Percentiles rank a stretch among this genome's conserved stretches.
Conservation (phyloP, 2,113 vertebrate species). For the Melospiza georgiana region DNA sequence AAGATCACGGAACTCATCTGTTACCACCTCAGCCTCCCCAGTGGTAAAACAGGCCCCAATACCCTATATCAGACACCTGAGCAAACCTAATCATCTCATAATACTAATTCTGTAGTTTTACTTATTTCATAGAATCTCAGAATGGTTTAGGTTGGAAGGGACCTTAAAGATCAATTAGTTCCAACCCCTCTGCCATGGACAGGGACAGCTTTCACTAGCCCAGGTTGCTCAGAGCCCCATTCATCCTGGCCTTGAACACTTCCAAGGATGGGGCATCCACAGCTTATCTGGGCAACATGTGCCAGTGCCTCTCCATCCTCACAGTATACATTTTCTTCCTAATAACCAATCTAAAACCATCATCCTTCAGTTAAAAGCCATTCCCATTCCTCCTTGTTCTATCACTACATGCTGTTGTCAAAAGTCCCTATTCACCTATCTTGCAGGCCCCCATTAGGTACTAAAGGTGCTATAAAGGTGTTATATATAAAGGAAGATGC, state of each 20-base stretch:
- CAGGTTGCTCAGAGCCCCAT: not conserved
- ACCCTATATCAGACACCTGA: not conserved
- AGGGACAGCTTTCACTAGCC: not conserved
- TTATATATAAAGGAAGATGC: not conserved
- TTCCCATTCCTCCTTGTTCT: not conserved
- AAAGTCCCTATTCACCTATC: not conserved
- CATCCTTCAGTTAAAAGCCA: not conserved
- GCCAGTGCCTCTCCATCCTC: no score
- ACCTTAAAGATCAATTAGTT: not conserved
- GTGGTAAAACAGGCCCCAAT: rapidly evolving
- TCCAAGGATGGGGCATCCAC: not conserved
- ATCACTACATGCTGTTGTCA: not conserved
- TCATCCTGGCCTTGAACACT: not conserved
- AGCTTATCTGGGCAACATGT: not conserved
- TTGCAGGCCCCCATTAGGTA: not conserved
- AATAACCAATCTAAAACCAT: not conserved
- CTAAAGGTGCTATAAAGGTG: not conserved
- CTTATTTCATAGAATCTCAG: not conserved
- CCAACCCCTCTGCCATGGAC: not conserved
- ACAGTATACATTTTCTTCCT: not conserved
- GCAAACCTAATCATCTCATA: rapidly evolving
- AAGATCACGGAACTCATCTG: rapidly evolving
- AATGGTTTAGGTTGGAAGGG: not conserved
- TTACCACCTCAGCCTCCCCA: not conserved
- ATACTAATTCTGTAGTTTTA: not conserved